Evolutionary conservation across 2,888 invertebrate species (phyloP).

Genomic region (Catocala sponsa): DNA sequence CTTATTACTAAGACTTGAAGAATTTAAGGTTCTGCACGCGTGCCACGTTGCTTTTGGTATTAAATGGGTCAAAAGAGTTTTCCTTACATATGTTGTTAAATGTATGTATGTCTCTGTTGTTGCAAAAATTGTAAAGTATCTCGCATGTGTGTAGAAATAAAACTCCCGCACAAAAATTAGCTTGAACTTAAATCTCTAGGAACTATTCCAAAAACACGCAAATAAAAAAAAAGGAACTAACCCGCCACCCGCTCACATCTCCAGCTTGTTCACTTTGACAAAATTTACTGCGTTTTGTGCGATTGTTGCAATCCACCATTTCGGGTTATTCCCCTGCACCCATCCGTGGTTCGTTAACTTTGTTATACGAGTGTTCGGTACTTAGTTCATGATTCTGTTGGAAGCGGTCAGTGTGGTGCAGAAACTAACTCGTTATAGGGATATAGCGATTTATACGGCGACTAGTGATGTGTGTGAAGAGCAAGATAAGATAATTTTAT

Average conservation of each 20-base stretch:
- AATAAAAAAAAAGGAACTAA: conserved; percentile 4
- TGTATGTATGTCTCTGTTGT: too few relatives aligned
- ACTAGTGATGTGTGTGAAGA: background rate
- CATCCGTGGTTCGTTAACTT: conserved; percentile 85
- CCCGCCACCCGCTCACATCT: conserved; percentile 44
- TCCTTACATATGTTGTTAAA: too few relatives aligned
- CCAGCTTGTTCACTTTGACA: conserved; percentile 56
- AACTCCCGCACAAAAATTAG: background rate
- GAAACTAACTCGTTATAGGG: conserved; percentile 41
- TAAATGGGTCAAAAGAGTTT: too few relatives aligned
- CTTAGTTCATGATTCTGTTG: conserved; percentile 76
- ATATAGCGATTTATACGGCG: conserved; percentile 33
- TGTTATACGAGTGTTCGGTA: conserved; percentile 77
- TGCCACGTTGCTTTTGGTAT: too few relatives aligned
- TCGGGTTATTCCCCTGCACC: conserved; percentile 77
- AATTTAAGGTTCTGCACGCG: too few relatives aligned
- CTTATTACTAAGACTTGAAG: too few relatives aligned
- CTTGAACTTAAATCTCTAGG: background rate
- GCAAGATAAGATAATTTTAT: too few relatives aligned
- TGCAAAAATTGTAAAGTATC: too few relatives aligned
- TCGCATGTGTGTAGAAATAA: too few relatives aligned
- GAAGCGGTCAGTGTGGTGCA: conserved; percentile 50
- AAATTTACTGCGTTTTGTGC: conserved; percentile 80
- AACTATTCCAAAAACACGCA: too few relatives aligned
- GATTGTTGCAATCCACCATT: conserved; percentile 83